Evolutionary conservation across 2,888 invertebrate species (phyloP), one percentile per base, ranked within the genome.

Genomic region (Epirrita christyi): DNA sequence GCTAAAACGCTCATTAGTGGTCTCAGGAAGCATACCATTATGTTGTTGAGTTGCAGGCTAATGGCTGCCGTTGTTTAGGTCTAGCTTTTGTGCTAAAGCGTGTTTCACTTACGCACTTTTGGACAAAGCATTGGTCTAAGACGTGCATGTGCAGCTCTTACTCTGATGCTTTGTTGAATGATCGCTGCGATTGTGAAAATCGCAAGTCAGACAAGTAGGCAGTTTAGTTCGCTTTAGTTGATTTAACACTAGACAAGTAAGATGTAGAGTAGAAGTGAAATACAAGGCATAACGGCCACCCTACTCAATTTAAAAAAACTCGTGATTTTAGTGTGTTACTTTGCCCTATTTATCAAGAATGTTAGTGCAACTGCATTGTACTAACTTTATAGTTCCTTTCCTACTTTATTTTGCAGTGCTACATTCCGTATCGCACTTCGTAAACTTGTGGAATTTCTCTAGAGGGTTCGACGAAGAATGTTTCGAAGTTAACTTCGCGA

Each of bases 371-470:
- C 51, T 49, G 58, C 53, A 49, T 40, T 45, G 46, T 51, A 53
- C 36, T 34, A 15, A 49, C 11, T 38, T 44, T 40, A 32, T 29
- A 42, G 47, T 49, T 55, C 47, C 37, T 50, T 56, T 43, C 51
- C 34, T 47, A 41, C 40, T 42, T 73, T 71, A 54, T 68, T 66
- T 71, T 88, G 43, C 86, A 93, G 93, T 91, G 68, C 72, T 91
- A 73, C 93, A 93, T 83, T 91, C 93, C 68, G 80, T 85, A 66
- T 93, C 93, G 44, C 93, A 93, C 75, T 85, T 92, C 64, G 81
- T 87, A 58, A 93, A 93, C 80, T 84, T 93, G 66, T 87, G 91
- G 85, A 93, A 93, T 80, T 93, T 93, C 80, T 93, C 93, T 38
- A 82, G 83, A 64, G 80, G 86, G 64, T 93, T 88, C 81, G 88